Evolutionary conservation across 2,113 vertebrate species (phyloP).

Genomic region (Otolemur garnettii): DNA sequence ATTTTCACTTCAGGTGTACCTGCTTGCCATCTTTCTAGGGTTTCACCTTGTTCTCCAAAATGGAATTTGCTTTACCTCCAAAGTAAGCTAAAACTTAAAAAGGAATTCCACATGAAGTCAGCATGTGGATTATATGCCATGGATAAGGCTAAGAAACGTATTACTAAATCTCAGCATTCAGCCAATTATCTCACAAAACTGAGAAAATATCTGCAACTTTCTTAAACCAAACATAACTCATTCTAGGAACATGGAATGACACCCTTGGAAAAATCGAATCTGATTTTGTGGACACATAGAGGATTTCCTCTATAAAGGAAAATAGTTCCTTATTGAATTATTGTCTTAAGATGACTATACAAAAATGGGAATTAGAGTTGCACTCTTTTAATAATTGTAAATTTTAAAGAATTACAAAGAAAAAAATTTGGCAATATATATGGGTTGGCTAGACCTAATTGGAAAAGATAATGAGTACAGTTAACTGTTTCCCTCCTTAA

Average conservation of each 20-base stretch:
- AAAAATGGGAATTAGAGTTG: slow-evolving; percentile 52
- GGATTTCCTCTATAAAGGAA: slow-evolving; percentile 82
- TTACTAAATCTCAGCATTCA: slow-evolving; percentile 82
- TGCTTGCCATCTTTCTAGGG: not conserved
- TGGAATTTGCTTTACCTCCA: not conserved
- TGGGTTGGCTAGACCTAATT: not conserved
- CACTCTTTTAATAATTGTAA: slow-evolving; percentile 66
- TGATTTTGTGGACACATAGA: slow-evolving; percentile 76
- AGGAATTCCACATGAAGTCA: slow-evolving; percentile 71
- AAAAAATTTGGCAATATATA: slow-evolving; percentile 26
- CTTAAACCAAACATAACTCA: slow-evolving; percentile 83
- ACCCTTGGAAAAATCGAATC: slow-evolving; percentile 68
- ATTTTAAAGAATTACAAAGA: not conserved
- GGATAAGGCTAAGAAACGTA: slow-evolving; percentile 77
- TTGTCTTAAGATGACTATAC: slow-evolving; percentile 75
- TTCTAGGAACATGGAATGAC: slow-evolving; percentile 78
- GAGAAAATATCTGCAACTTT: slow-evolving; percentile 82
- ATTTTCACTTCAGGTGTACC: not conserved
- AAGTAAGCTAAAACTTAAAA: slow-evolving; percentile 22
- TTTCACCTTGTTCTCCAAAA: not conserved
- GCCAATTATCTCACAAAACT: slow-evolving; percentile 82
- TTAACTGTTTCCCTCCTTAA: not conserved
- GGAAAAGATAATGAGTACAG: slow-evolving; percentile 20
- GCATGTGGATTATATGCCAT: slow-evolving; percentile 45
- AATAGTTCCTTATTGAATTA: slow-evolving; percentile 81